Base-by-base conservation (phyloP, 2,888 invertebrate species). In the Ceriagrion tenellum region DNA sequence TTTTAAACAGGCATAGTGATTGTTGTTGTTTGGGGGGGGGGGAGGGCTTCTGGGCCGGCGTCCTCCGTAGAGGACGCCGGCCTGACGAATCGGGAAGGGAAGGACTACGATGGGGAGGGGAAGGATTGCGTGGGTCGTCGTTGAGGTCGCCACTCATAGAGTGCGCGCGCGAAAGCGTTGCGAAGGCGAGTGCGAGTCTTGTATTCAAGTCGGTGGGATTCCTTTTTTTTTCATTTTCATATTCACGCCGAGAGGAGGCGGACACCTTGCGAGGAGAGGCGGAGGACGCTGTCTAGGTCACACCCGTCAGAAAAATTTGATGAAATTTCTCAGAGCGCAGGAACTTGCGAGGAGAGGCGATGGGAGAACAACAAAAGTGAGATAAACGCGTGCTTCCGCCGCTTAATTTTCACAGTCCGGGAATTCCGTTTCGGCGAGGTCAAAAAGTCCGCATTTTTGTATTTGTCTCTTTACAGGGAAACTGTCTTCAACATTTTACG, bases 91-190 rank as follows among this genome's bases (percentile, higher is more conserved):
- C 56, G 10, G 59, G n/a, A 91, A 10, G 30, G 63, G 4, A 69
- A n/a, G 23, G 69, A 13, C 2, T 23, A 69, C 47, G 8, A 4
- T 55, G 40, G 4, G 35, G n/a, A 55, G 23, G 89, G 89, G 8
- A 69, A 16, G 40, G 10, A 12, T 59, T 63, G 90, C 59, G 55
- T 56, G 55, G 35, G 93, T 93, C 47, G 93, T 63, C 69, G 47
- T 47, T 93, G 69, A 93, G 93, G 93, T 47, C 93, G 69, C 30
- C 13, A 0, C 69, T 47, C 69, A 63, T 47, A 93, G 93, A 69
- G 93, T 69, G 47, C 69, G 47, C 69, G 93, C 40, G 55, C 55
- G 89, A n/a, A 47, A 26, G 89, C 55, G 47, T 69, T 26, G 55
- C 55, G 89, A n/a, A 47, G 47, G 89, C 55, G 47, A 12, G 89